Evolutionary conservation across 2,797 vertebrate species (phyloP).

Genomic region (Melanotaenia trifasciata): DNA sequence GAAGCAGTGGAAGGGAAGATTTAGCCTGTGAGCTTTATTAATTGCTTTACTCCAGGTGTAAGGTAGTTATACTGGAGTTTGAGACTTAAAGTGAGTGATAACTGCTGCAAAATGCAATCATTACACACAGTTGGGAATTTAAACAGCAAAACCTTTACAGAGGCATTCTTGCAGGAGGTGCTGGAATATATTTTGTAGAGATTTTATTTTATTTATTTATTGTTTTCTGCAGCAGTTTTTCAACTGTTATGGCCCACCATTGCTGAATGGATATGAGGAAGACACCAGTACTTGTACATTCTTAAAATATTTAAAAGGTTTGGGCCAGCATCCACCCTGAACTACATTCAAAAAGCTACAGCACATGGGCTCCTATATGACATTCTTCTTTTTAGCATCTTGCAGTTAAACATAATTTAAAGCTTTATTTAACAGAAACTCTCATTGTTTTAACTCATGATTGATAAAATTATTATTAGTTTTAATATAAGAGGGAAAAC

Average conservation of each 20-base stretch:
- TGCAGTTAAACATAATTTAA: background rate
- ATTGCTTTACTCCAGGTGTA: constrained; percentile 62
- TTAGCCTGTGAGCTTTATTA: constrained; percentile 67
- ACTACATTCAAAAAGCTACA: constrained; percentile 41
- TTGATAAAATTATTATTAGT: background rate
- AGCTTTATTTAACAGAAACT: background rate
- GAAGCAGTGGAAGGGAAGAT: constrained; percentile 29
- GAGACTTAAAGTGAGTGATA: constrained; percentile 33
- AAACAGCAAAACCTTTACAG: constrained; percentile 15
- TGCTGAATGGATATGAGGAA: constrained; percentile 45
- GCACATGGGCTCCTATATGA: constrained; percentile 16
- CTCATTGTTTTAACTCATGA: background rate
- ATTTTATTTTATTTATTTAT: constrained; percentile 27
- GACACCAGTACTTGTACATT: constrained; percentile 56
- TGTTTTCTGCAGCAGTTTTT: constrained; percentile 34
- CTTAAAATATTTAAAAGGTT: constrained; percentile 74
- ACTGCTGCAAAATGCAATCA: constrained; percentile 21
- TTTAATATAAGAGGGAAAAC: background rate
- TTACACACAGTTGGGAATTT: constrained; percentile 15
- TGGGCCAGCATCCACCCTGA: constrained; percentile 54
- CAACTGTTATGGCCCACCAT: constrained; percentile 19
- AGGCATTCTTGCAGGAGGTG: constrained; percentile 26
- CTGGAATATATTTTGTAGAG: constrained; percentile 25
- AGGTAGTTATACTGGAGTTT: constrained; percentile 32
- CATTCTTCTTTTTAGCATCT: constrained; percentile 19